These are phyloP conservation scores for Drosophila histrio DNA, from an alignment of 2,888 invertebrate genomes.

Conservation along the genomic window DNA sequence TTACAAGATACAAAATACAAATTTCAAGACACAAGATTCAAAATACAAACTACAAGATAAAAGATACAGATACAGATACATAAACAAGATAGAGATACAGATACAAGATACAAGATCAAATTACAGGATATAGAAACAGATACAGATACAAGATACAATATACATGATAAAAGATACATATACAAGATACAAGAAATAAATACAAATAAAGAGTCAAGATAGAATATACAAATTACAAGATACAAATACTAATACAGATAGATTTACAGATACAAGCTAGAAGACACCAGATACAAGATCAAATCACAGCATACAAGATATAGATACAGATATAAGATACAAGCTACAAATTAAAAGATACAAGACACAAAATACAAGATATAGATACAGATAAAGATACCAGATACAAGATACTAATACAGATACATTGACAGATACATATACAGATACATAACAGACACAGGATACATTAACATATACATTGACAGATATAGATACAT, in stretches of 20 bases:
- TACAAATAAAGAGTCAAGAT: too few relatives aligned
- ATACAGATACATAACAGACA: conserved; percentile 8
- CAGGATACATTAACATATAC: conserved; percentile 24
- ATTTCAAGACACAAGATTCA: background rate
- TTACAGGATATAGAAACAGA: conserved; percentile 37
- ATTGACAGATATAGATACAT: conserved; percentile 30
- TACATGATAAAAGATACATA: background rate
- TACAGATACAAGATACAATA: conserved; percentile 15
- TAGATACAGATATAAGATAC: background rate
- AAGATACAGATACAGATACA: conserved; percentile 18
- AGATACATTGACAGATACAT: conserved; percentile 9
- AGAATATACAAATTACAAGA: background rate
- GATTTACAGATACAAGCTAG: background rate
- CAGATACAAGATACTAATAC: conserved; percentile 11
- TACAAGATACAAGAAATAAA: too few relatives aligned
- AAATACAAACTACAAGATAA: background rate
- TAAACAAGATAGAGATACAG: conserved; percentile 12
- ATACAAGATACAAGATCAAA: conserved; percentile 12
- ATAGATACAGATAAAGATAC: background rate
- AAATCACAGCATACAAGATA: background rate
- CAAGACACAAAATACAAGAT: background rate
- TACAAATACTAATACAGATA: too few relatives aligned
- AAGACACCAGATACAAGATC: background rate
- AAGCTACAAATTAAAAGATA: background rate
- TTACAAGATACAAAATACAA: background rate